These are phyloP conservation scores for Rhyacophila brunnea DNA, from an alignment of 1,140 invertebrate genomes.

Conservation along the genomic window DNA sequence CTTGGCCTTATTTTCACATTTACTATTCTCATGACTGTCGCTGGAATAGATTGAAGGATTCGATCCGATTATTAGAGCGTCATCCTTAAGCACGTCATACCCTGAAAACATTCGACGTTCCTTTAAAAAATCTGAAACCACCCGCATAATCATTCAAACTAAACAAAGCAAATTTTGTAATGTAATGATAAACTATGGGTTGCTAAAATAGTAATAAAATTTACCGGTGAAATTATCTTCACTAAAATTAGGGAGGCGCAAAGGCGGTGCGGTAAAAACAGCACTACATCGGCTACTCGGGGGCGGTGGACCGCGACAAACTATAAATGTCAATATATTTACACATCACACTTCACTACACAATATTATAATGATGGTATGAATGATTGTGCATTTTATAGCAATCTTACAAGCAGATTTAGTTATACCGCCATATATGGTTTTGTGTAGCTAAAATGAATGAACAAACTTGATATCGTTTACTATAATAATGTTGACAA, in stretches of 20 bases:
- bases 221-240: constrained; percentile 50
- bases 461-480: too few species aligned
- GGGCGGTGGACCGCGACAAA: constrained; percentile 61
- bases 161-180: constrained; percentile 7
- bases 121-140: not conserved
- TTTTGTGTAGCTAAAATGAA: too few species aligned
- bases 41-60: constrained; percentile 55
- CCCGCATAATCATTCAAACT: not conserved
- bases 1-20: constrained; percentile 49
- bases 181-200: constrained; percentile 4
- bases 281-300: constrained; percentile 72
- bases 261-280: constrained; percentile 69
- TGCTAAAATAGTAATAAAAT: not conserved
- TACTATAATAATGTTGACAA: too few species aligned
- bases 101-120: constrained; percentile 47
- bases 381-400: not conserved
- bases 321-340: constrained; percentile 19
- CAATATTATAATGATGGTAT: not conserved
- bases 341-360: not conserved
- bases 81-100: constrained; percentile 73
- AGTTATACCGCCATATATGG: too few species aligned
- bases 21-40: constrained; percentile 46
- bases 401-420: too few species aligned
- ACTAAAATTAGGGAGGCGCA: constrained; percentile 50
- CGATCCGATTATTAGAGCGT: constrained; percentile 49